Base-by-base conservation (phyloP, 1,140 invertebrate species). In the Conus ventricosus region DNA sequence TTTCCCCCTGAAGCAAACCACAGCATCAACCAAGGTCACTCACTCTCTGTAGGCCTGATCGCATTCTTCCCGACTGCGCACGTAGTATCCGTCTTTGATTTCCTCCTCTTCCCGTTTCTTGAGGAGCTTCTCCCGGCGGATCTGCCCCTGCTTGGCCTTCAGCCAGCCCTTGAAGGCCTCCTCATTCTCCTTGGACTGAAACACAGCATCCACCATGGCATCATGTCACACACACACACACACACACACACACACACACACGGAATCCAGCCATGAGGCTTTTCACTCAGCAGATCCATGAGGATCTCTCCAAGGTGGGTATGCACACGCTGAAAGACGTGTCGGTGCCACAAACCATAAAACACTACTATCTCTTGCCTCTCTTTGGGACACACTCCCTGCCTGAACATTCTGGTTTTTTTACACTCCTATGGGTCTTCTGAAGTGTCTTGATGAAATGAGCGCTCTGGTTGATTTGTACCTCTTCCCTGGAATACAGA, bases 1-100 rank as follows among this genome's bases (percentile, higher is more conserved):
- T 15, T 15, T 60, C 57, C 57, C 15, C 4, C 57, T 60, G 15
- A 1, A 60, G 0, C 15, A 60, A 60, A 60, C 57, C 57, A 11
- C 57, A 60, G 15, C 57, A 60, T 8, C 57, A 60, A 60, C 57
- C 57, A 4, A 60, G 57, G 57, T 15, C 0, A 92, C 93, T 91
- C 89, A 94, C 94, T 92, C 90, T 92, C 90, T 94, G 84, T 92
- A 94, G n/a, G 93, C 93, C 75, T 92, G 90, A 13, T 94, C 94
- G 91, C 93, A 94, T 10, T 94, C 93, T 76, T 93, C 90, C 8
- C 92, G 60, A 60, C 89, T 87, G 0, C 90, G 89, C 17, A 93
- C 86, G 54, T 91, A 91, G 76, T 92, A 92, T 13, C 92, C 92
- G n/a, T 93, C 93, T 25, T 90, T 90, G 55, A 90, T 88, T 85